A percentile compares a stretch with the other conserved stretches of the same genome.
Conservation (phyloP, 2,797 vertebrate species). For the Coregonus ussuriensis region DNA sequence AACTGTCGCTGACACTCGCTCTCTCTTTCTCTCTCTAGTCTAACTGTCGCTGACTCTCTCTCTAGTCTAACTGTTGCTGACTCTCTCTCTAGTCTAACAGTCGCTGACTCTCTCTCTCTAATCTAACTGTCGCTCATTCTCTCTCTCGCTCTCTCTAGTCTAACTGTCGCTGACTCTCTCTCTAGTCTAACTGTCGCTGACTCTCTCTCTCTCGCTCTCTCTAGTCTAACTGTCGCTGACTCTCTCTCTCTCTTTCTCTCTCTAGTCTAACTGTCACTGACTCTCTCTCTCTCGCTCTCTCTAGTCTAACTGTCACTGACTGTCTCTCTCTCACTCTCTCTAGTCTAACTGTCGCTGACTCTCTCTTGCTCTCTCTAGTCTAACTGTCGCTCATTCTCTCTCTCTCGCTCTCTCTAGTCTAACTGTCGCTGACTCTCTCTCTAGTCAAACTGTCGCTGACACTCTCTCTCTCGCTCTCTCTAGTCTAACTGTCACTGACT, state of each 20-base stretch:
- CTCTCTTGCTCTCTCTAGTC: no score
- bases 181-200: neutral
- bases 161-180: constrained; percentile 28
- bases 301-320: no score
- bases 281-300: neutral
- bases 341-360: no score
- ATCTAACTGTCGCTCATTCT: constrained; percentile 46
- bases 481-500: no score
- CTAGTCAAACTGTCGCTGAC: no score
- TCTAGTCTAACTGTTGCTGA: constrained; percentile 37
- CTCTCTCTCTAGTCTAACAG: constrained; percentile 27
- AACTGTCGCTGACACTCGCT: constrained; percentile 37
- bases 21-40: constrained; percentile 36
- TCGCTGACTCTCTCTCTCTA: constrained; percentile 29
- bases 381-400: no score
- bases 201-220: neutral
- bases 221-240: constrained; percentile 33
- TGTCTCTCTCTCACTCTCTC: no score
- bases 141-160: constrained; percentile 26
- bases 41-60: constrained; percentile 30
- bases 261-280: constrained; percentile 24
- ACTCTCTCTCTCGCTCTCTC: no score
- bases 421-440: no score
- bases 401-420: no score
- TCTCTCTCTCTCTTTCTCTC: constrained; percentile 22